Evolutionary conservation across 2,113 vertebrate genomes (phyloP), one percentile per base, ranked within the genome.

Genomic region (Clinocottus analis): DNA sequence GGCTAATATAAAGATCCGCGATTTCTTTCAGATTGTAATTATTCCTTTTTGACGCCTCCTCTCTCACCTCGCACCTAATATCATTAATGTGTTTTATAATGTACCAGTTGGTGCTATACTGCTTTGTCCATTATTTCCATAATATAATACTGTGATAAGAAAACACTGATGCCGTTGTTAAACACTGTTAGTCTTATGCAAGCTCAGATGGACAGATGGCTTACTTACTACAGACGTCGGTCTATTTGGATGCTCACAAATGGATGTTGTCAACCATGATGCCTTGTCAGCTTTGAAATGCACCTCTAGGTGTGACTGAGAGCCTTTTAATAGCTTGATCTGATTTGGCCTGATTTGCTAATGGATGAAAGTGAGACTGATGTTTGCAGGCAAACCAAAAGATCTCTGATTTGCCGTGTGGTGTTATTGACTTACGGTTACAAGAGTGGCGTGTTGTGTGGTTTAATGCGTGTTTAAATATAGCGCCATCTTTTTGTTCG

Each of bases 311-410:
- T 85, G 81, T 59, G 74, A 85, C 83, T 78, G 77, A 79, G 41
- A 87, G 72, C 81, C 74, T 80, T 76, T 66, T 79, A 85, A 84
- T 77, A 65, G 53, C 74, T 72, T 87, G 60, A 89, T 86, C 75
- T 82, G 79, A 87, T 87, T 85, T 80, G 58, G 55, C 82, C 62
- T 79, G 77, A 85, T 79, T 79, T 74, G 82, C 63, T 84, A 90
- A 90, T 89, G 81, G 85, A 86, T 76, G 51, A 83, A 87, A 89
- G 80, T 25, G 72, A 86, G 68, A 64, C 63, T 49, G 75, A 67
- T 86, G 47, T 84, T 84, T 87, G 39, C 58, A 80, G 69, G 66
- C 65, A 70, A 79, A 74, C 74, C 82, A 76, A 67, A 31, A 62
- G n/a, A 73, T 73, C 75, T 87, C 78, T 80, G 53, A 84, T 80